Percentiles rank a stretch among this genome's conserved stretches.
phyloP scores from a whole-genome alignment of 2,797 vertebrate species.

The Falco cherrug region DNA sequence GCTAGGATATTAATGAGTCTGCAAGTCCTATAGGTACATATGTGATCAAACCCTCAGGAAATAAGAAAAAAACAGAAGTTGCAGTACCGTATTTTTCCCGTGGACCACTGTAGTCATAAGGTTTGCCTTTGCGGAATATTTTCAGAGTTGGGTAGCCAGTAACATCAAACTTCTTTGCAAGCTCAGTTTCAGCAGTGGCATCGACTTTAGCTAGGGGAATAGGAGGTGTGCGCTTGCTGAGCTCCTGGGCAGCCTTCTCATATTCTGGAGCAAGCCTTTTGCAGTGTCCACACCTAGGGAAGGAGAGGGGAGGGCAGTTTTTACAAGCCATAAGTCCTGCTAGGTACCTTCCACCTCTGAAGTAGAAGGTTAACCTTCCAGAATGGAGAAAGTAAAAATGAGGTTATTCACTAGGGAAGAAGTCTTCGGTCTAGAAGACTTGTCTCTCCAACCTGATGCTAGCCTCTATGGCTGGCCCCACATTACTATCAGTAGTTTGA shows the following conservation, averaged over 20 bases:
- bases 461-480: background rate
- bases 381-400: background rate
- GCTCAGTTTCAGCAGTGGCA: conserved; percentile 83
- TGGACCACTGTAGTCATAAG: conserved; percentile 94
- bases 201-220: conserved; percentile 94
- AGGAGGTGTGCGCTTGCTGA: conserved; percentile 84
- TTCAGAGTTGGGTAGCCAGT: conserved; percentile 93
- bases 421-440: background rate
- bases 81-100: conserved; percentile 88
- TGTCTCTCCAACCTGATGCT: background rate
- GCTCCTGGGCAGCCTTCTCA: conserved; percentile 92
- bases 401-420: background rate
- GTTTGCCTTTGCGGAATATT: conserved; percentile 94
- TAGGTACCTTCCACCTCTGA: background rate
- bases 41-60: background rate
- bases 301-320: background rate
- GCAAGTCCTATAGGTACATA: background rate
- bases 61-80: rapidly evolving
- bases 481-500: background rate
- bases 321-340: background rate
- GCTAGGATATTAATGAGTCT: background rate
- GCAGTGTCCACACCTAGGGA: conserved; percentile 93
- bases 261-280: conserved; percentile 95
- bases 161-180: conserved; percentile 88
- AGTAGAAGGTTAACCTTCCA: background rate